Percentiles rank a stretch among this genome's conserved stretches.
Conservation (phyloP, 1,140 invertebrate species). For the Antheraea mylitta region DNA sequence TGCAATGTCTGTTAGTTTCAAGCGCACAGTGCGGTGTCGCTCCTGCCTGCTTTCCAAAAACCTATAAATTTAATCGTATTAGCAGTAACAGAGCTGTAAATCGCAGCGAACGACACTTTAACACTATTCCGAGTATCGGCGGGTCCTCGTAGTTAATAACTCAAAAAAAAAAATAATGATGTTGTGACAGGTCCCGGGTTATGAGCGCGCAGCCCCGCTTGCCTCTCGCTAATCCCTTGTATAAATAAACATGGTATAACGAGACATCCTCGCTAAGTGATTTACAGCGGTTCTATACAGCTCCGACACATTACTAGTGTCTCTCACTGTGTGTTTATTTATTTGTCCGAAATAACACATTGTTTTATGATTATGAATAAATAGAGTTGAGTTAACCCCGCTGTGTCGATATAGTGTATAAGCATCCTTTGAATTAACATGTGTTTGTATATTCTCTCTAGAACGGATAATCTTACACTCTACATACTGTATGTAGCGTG, state of each 20-base stretch:
- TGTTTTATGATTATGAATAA: too few species aligned
- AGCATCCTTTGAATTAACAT: too few species aligned
- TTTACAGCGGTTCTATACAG: too few species aligned
- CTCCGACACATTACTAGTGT: too few species aligned
- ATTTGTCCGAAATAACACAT: too few species aligned
- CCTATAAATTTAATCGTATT: conserved; percentile 63
- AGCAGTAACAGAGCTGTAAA: conserved; percentile 46
- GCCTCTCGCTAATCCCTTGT: not conserved
- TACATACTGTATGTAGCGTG: too few species aligned
- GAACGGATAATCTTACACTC: too few species aligned
- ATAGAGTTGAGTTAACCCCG: too few species aligned
- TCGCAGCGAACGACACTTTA: conserved; percentile 30
- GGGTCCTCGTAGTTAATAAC: conserved; percentile 9
- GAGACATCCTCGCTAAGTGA: not conserved
- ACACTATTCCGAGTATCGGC: conserved; percentile 40
- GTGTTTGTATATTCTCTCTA: too few species aligned
- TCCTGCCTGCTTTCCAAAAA: conserved; percentile 27
- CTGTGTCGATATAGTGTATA: too few species aligned
- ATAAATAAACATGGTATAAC: not conserved
- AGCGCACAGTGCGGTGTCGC: too few species aligned
- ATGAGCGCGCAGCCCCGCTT: not conserved
- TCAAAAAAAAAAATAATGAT: conserved; percentile 30
- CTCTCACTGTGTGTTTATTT: too few species aligned
- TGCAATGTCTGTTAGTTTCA: conserved; percentile 28
- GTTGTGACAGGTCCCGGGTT: conserved; percentile 36